Conservation (phyloP, 2,888 invertebrate species). For the Allygus modestus region DNA sequence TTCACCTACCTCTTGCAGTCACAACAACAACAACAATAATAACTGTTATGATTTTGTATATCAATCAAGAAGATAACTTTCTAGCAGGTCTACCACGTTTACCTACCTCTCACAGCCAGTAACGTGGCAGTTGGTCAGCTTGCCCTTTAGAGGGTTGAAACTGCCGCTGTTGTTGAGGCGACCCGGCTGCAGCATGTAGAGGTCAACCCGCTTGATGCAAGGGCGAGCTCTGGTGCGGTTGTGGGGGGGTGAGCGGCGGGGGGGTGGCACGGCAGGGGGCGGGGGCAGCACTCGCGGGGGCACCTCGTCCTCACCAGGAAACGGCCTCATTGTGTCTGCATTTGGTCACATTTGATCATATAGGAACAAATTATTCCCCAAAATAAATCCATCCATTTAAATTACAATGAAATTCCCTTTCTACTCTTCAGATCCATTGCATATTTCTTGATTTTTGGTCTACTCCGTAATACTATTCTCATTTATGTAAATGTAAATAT, state of each 20-base stretch:
- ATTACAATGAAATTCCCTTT: no score
- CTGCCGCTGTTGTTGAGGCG: slow-evolving; percentile 86
- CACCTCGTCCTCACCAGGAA: slow-evolving; percentile 51
- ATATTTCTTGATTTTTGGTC: no score
- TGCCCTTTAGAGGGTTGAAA: slow-evolving; percentile 92
- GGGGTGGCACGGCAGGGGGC: slow-evolving; percentile 72
- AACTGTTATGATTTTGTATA: no score
- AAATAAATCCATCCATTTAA: not conserved
- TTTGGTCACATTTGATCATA: no score
- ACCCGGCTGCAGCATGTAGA: slow-evolving; percentile 90
- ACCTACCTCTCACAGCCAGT: slow-evolving; percentile 90
- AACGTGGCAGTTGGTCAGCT: slow-evolving; percentile 91
- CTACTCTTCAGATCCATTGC: no score
- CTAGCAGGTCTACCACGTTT: no score
- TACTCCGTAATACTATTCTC: no score
- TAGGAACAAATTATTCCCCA: slow-evolving; percentile 54
- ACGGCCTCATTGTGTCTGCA: slow-evolving; percentile 27
- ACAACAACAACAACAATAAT: no score
- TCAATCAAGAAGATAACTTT: no score
- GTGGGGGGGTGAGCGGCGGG: slow-evolving; percentile 76
- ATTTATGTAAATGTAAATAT: no score
- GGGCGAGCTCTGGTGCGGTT: slow-evolving; percentile 77
- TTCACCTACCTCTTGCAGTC: no score
- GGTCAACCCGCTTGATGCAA: slow-evolving; percentile 92
- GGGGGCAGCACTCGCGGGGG: slow-evolving; percentile 69